Conservation (phyloP, 1,140 invertebrate genomes). For the Drosophila busckii region DNA sequence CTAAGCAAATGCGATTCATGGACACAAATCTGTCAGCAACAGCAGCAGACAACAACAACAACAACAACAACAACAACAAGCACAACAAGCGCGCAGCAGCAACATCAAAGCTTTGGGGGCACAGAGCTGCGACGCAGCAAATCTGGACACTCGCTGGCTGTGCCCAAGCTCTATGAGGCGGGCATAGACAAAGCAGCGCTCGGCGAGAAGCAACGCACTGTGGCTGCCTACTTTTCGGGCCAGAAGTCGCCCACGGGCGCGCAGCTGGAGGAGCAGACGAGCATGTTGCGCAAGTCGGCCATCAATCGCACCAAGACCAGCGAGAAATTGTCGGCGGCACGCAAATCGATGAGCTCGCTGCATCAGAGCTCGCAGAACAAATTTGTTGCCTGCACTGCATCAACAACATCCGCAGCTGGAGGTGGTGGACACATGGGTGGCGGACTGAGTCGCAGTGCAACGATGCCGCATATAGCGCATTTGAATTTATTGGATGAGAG, state of each 20-base stretch:
- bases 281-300: slow-evolving; percentile 60
- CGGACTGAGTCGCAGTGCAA: slow-evolving; percentile 84
- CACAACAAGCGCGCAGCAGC: slow-evolving; percentile 5
- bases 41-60: slow-evolving; percentile 35
- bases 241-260: slow-evolving; percentile 70
- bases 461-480: slow-evolving; percentile 86
- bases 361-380: slow-evolving; percentile 65
- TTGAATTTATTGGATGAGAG: slow-evolving; percentile 83
- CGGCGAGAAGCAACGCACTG: slow-evolving; percentile 86
- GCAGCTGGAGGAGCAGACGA: slow-evolving; percentile 41
- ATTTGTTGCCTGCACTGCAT: slow-evolving; percentile 59
- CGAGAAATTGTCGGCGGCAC: slow-evolving; percentile 79
- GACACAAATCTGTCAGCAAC: slow-evolving; percentile 83
- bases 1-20: slow-evolving; percentile 90
- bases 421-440: slow-evolving; percentile 50
- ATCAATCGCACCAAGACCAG: slow-evolving; percentile 80
- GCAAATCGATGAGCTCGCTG: slow-evolving; percentile 67
- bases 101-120: no score
- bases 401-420: slow-evolving; percentile 44
- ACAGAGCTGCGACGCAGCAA: slow-evolving; percentile 83
- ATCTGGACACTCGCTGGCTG: slow-evolving; percentile 85
- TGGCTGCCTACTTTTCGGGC: slow-evolving; percentile 87
- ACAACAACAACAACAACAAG: slow-evolving; percentile 45
- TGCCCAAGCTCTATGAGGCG: slow-evolving; percentile 89
- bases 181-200: slow-evolving; percentile 86